Conservation (phyloP, 2,113 vertebrate genomes). For the Gopherus evgoodei region DNA sequence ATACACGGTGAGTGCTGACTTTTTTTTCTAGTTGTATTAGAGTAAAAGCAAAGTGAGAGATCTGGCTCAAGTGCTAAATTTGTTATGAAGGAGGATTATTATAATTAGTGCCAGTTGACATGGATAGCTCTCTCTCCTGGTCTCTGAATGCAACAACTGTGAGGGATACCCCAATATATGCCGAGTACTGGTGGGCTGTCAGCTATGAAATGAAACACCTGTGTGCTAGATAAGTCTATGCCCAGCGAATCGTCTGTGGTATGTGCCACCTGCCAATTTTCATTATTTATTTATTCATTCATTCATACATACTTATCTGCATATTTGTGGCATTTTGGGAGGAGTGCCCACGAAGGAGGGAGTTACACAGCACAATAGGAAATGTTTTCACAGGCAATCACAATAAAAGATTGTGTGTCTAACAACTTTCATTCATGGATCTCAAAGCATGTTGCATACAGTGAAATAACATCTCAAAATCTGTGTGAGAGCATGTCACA, state of each 20-base stretch:
- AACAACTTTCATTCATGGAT: not conserved
- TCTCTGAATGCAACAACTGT: not conserved
- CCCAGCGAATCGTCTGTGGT: not conserved
- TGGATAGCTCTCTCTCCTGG: not conserved
- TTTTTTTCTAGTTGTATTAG: not conserved
- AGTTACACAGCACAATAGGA: not conserved
- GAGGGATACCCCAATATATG: constrained; percentile 22
- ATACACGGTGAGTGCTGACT: not conserved
- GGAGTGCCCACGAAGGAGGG: not conserved
- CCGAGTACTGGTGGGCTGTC: constrained; percentile 1
- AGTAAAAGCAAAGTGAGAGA: not conserved
- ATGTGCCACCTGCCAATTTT: constrained; percentile 14
- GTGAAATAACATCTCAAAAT: not conserved
- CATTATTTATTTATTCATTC: not conserved
- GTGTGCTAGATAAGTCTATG: not conserved
- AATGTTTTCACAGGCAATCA: not conserved
- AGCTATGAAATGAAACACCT: constrained; percentile 56
- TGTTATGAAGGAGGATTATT: not conserved
- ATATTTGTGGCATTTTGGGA: not conserved
- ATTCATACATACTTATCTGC: not conserved
- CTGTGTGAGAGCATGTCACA: not conserved
- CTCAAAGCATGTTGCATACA: not conserved
- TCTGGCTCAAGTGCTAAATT: not conserved
- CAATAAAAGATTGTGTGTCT: not conserved
- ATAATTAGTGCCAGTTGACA: not conserved